phyloP scores from a whole-genome alignment of 2,113 vertebrate genomes.

The Xiphias gladius region DNA sequence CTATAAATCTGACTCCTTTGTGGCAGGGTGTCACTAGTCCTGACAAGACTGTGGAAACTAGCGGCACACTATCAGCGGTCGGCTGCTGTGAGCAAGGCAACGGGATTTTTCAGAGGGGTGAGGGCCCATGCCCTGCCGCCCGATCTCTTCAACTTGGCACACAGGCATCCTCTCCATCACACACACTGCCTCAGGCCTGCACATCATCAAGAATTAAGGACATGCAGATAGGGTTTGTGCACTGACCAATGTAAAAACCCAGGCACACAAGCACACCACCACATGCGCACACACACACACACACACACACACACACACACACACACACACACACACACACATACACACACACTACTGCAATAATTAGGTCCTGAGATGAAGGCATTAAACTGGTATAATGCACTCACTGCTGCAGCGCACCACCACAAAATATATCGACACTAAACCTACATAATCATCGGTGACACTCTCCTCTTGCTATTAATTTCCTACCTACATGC shows the following conservation, averaged over 20 bases:
- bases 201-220: slow-evolving; percentile 88
- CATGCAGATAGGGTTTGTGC: slow-evolving; percentile 85
- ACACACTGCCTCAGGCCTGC: slow-evolving; percentile 82
- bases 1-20: slow-evolving; percentile 69
- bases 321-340: slow-evolving; percentile 32
- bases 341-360: slow-evolving; percentile 66
- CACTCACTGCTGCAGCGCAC: slow-evolving; percentile 71
- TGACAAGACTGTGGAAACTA: slow-evolving; percentile 49
- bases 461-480: slow-evolving; percentile 57
- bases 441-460: slow-evolving; percentile 60
- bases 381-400: slow-evolving; percentile 80
- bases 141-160: slow-evolving; percentile 81
- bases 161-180: slow-evolving; percentile 83
- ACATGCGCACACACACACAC: slow-evolving; percentile 33
- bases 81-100: slow-evolving; percentile 56
- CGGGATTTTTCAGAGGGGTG: slow-evolving; percentile 61
- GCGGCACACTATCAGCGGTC: slow-evolving; percentile 42
- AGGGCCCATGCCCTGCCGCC: slow-evolving; percentile 63
- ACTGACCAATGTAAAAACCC: slow-evolving; percentile 79
- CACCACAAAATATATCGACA: slow-evolving; percentile 60
- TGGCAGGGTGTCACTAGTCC: slow-evolving; percentile 57
- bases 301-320: slow-evolving; percentile 29
- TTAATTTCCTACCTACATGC: slow-evolving; percentile 60
- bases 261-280: slow-evolving; percentile 60
- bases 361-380: slow-evolving; percentile 82